These are phyloP conservation scores for Chaetura pelagica DNA, from an alignment of 2,113 vertebrate species.

Conservation along the genomic window DNA sequence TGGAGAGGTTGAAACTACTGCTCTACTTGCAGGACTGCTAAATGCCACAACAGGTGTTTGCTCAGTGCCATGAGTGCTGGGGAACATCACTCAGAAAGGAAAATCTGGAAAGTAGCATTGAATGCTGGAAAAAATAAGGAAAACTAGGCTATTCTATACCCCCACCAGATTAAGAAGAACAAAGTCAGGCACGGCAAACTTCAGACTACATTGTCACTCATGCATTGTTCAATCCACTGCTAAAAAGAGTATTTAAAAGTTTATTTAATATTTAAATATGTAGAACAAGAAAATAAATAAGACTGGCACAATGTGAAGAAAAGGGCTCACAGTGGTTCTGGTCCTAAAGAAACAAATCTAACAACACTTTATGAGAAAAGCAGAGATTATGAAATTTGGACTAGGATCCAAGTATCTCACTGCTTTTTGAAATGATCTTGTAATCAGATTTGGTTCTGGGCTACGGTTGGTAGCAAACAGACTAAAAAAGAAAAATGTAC, in stretches of 20 bases:
- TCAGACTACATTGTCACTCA: neutral
- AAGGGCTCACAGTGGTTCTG: neutral
- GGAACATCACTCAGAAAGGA: neutral
- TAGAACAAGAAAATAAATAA: neutral
- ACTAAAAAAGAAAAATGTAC: neutral
- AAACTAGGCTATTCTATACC: neutral
- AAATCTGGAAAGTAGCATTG: neutral
- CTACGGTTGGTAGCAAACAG: neutral
- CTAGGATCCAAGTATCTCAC: neutral
- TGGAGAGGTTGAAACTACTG: neutral
- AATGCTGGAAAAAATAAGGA: neutral
- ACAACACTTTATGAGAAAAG: neutral
- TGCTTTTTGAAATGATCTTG: neutral
- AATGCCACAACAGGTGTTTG: neutral
- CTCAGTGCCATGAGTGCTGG: neutral
- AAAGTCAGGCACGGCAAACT: neutral
- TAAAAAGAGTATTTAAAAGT: neutral
- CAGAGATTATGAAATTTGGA: neutral
- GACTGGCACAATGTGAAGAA: neutral
- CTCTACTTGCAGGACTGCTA: neutral
- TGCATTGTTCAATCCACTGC: neutral
- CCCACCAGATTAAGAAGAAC: neutral
- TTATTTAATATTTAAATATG: neutral
- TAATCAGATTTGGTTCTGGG: neutral
- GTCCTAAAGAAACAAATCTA: neutral